A percentile compares a stretch with the other conserved stretches of the same genome.
phyloP scores from a whole-genome alignment of 2,888 invertebrate species.

The Neuroscelio doddi region DNA sequence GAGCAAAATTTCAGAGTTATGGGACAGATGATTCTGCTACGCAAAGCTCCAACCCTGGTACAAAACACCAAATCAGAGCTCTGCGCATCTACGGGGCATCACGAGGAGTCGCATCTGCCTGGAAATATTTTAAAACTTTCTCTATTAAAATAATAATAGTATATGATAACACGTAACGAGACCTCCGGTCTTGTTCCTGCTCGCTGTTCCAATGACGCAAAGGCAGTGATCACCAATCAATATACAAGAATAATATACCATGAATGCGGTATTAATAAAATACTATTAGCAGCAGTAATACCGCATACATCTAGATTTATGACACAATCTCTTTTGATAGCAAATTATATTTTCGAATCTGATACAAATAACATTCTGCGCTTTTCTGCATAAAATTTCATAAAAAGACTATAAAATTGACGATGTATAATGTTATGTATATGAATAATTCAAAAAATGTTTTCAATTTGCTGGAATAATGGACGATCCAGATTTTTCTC shows the following conservation, averaged over 20 bases:
- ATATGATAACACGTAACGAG: slow-evolving; percentile 15
- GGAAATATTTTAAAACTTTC: slow-evolving; percentile 35
- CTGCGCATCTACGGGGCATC: background rate
- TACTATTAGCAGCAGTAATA: slow-evolving; percentile 5
- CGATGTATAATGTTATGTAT: too few relatives aligned
- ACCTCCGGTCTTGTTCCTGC: slow-evolving; percentile 11
- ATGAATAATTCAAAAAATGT: too few relatives aligned
- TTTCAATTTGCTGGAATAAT: too few relatives aligned
- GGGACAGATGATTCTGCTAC: too few relatives aligned
- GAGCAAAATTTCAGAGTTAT: too few relatives aligned
- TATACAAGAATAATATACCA: slow-evolving; percentile 15
- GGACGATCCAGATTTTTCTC: too few relatives aligned
- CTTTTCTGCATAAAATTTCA: too few relatives aligned
- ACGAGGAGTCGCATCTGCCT: too few relatives aligned
- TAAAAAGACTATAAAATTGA: too few relatives aligned
- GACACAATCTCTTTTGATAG: background rate
- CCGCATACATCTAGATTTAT: background rate
- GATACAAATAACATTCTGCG: too few relatives aligned
- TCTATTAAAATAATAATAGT: slow-evolving; percentile 42
- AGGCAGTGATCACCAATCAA: slow-evolving; percentile 1
- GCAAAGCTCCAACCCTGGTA: too few relatives aligned
- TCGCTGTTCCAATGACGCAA: slow-evolving; percentile 9
- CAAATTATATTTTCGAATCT: background rate
- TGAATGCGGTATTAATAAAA: slow-evolving; percentile 11
- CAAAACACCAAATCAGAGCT: too few relatives aligned